Evolutionary conservation across 2,888 invertebrate genomes (phyloP), one percentile per base, ranked within the genome.

Genomic region (Drosophila kanekoi): DNA sequence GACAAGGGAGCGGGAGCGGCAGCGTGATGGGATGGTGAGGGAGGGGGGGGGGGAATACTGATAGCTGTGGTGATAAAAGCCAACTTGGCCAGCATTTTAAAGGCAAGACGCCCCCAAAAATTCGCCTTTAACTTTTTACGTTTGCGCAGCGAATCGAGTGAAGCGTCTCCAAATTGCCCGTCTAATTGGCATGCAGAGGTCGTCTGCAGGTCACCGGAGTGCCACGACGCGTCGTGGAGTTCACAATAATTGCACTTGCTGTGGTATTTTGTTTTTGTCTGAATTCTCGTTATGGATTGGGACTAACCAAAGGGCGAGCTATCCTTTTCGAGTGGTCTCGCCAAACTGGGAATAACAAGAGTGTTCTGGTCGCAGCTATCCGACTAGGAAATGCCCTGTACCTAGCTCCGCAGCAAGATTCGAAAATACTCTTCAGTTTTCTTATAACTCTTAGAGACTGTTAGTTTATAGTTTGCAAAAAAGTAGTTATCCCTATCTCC

Each of bases 181-280:
- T 81, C 87, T 81, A 87, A 81, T 81, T 81, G 85, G 85, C 85
- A 72, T 77, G 81, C 81, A 87, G 72, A 87, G 81, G 85, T 84
- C 79, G 81, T 81, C 57, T 56, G 43, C 79, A 79, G 83, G 68
- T 85, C 74, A 77, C 38, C 38, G 13, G 51, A 60, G 56, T 45
- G 51, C 49, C 37, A 14, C 41, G 13, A 49, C 23, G 16, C 38
- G 3, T 40, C 43, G 37, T 37, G 38, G 4, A 13, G 52, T 20
- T 54, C 16, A 35, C 4, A 51, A 13, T 40, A 9, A 53, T 49
- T 38, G 35, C 51, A 52, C 32, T 57, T 53, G 48, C 6, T 18
- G 33, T 11, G 8, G 49, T 38, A 63, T 28, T 35, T 33, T 37
- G 20, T 37, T 52, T 16, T 49, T 35, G 14, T 1, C 51, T 43